Base-by-base conservation (phyloP, 2,888 invertebrate genomes). In the Andricus quercusramuli region DNA sequence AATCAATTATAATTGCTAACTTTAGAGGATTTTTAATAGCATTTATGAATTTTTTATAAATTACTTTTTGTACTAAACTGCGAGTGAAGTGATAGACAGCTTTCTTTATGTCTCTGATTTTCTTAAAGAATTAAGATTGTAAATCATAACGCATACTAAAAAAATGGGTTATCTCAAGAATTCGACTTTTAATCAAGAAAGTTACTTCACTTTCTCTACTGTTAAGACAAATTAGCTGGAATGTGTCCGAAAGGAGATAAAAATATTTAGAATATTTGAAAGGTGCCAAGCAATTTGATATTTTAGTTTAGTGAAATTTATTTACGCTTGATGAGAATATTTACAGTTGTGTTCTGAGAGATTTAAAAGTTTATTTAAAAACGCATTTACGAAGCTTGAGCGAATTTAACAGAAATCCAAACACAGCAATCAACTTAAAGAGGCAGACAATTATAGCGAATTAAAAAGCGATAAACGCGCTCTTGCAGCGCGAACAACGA, bases 381-480 rank as follows among this genome's bases (percentile, higher is more conserved):
- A 41, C 1, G 41, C 13, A 44, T 20, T 5, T n/a, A 41, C 2
- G 41, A 22, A 67, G 41, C 15, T 20, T 67, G 9, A 67, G 37
- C 67, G 41, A n/a, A 29, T n/a, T 13, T 44, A 41, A 41, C 11
- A 22, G 41, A 67, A 67, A 67, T 67, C 56, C 56, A 56, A 68
- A 44, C 11, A 68, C n/a, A 44, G 41, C 25, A 11, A 41, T 68
- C 41, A 68, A 22, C 15, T n/a, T 44, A 22, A 68, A 37, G 44
- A 68, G 68, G 51, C 11, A 20, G 8, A 41, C 22, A 70, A 70
- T 70, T 70, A 51, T 32, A 47, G 15, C 29, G 47, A 51, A 70
- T 70, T 70, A 70, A 70, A 70, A n/a, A 51, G 70, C 70, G 17
- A 70, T 47, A 70, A 70, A 70, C 51, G 25, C 41, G 41, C 51